These are phyloP conservation scores for Chondrilla cf. caribensis DNA, from an alignment of 37 sponge, comb jelly and placozoan species.

Conservation along the genomic window DNA sequence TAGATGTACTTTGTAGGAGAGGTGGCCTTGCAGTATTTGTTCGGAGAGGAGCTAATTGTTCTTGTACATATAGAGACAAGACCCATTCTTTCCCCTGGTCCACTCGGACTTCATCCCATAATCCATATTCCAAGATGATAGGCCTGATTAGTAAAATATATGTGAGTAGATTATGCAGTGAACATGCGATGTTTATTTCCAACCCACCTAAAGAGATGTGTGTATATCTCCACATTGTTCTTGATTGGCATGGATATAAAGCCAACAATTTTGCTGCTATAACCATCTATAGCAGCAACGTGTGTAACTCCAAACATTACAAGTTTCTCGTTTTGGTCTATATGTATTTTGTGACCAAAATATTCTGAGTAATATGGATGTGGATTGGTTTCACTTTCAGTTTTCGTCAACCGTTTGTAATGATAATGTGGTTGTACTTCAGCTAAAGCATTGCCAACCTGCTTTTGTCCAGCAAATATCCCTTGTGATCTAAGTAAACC, in stretches of 20 bases:
- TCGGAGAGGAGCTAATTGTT: constrained; percentile 34
- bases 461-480: constrained; percentile 11
- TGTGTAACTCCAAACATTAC: constrained; percentile 52
- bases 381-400: constrained; percentile 32
- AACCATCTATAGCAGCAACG: constrained; percentile 43
- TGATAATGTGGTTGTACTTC: constrained; percentile 22
- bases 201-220: constrained; percentile 11
- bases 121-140: constrained; percentile 51
- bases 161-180: too few species aligned
- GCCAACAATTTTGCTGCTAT: constrained; percentile 29
- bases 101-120: constrained; percentile 67
- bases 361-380: constrained; percentile 47
- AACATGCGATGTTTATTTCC: background rate
- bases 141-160: constrained; percentile 19
- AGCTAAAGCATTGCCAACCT: constrained; percentile 16
- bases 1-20: constrained; percentile 41
- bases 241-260: constrained; percentile 40
- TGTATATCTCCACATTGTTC: constrained; percentile 43
- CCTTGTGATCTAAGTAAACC: constrained; percentile 14
- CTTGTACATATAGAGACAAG: constrained; percentile 54
- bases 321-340: constrained; percentile 60
- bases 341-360: constrained; percentile 53
- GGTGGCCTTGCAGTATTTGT: constrained; percentile 37
- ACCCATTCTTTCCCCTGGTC: constrained; percentile 67
- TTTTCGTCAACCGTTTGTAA: constrained; percentile 1